phyloP scores from a whole-genome alignment of 2,113 vertebrate species.

The Furnarius figulus region DNA sequence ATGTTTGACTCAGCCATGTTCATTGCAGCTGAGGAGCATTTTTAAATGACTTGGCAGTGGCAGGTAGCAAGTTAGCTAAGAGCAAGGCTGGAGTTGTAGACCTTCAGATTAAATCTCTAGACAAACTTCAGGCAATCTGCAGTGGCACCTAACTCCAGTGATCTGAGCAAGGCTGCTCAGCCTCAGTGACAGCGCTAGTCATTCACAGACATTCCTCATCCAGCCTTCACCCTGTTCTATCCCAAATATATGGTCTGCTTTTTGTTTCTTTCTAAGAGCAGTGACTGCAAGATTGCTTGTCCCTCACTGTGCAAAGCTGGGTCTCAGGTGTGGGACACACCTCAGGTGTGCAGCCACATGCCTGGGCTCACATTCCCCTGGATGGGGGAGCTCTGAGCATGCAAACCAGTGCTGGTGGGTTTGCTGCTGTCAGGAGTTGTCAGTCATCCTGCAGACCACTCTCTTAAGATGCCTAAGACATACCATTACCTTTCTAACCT shows the following conservation, averaged over 20 bases:
- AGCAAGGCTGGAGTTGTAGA: not conserved
- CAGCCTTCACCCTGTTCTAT: not conserved
- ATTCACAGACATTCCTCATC: not conserved
- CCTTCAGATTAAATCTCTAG: not conserved
- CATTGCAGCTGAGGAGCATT: not conserved
- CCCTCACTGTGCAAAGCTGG: not conserved
- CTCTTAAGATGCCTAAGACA: not conserved
- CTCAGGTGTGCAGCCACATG: too few species aligned
- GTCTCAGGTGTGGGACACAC: not conserved
- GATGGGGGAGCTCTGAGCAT: accelerated
- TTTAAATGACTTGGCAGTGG: not conserved
- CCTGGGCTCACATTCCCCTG: not conserved
- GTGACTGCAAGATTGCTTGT: not conserved
- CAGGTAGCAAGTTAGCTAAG: not conserved
- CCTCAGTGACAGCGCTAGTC: not conserved
- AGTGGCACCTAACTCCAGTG: not conserved
- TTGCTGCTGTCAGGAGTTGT: not conserved
- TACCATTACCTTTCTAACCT: not conserved
- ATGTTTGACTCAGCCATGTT: not conserved
- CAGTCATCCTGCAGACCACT: not conserved
- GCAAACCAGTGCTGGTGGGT: not conserved
- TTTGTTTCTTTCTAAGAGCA: not conserved
- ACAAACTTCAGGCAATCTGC: not conserved
- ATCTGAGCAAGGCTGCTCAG: not conserved
- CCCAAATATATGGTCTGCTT: not conserved